A percentile compares a stretch with the other conserved stretches of the same genome.
These are phyloP conservation scores for Stomatorhinus walkeri DNA, from an alignment of 2,797 vertebrate genomes.

Conservation along the genomic window DNA sequence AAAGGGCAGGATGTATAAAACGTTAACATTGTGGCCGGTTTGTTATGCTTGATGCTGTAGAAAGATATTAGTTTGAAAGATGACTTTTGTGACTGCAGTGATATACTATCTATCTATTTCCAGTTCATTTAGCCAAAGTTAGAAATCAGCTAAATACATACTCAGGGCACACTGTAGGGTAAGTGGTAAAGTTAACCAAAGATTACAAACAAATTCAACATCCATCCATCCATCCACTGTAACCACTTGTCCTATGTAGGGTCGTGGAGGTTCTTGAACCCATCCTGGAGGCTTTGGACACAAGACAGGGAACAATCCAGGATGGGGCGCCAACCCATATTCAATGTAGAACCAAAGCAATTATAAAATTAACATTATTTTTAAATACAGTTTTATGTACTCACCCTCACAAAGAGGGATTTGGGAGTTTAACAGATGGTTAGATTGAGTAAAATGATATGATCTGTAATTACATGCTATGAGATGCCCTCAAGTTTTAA, in stretches of 20 bases:
- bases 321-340: not conserved
- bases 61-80: constrained; percentile 1
- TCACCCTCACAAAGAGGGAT: not conserved
- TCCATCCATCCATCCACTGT: not conserved
- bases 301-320: not conserved
- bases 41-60: not conserved
- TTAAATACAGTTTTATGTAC: not conserved
- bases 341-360: not conserved
- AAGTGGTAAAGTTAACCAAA: not conserved
- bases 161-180: not conserved
- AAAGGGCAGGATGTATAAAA: not conserved
- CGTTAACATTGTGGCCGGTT: not conserved
- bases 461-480: not conserved
- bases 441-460: not conserved
- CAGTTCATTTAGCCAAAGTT: not conserved
- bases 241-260: not conserved
- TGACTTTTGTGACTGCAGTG: not conserved
- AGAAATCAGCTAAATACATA: not conserved
- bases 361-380: not conserved
- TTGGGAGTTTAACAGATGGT: constrained; percentile 7
- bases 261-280: not conserved
- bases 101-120: not conserved
- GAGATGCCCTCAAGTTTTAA: not conserved
- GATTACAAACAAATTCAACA: not conserved
- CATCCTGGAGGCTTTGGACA: not conserved